These are phyloP conservation scores for Tinea semifulvella DNA, from an alignment of 2,888 invertebrate genomes.

Conservation along the genomic window DNA sequence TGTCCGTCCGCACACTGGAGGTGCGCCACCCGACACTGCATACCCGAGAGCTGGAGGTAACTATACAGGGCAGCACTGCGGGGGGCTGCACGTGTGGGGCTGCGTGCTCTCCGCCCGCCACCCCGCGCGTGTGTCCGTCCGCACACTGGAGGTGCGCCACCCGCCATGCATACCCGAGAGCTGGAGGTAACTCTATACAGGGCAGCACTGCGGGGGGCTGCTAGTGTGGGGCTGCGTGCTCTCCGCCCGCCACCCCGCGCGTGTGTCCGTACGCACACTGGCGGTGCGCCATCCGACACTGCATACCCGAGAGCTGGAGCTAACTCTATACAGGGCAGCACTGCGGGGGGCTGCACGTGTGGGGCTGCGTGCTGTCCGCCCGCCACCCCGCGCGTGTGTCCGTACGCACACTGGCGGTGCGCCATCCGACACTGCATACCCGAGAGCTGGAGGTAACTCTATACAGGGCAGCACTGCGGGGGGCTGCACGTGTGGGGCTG, in stretches of 20 bases:
- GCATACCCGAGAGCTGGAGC: no score
- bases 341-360: slow-evolving; percentile 76
- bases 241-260: slow-evolving; percentile 28
- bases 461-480: slow-evolving; percentile 40
- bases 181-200: slow-evolving; percentile 33
- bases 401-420: no score
- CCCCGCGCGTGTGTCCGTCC: neutral
- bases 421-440: slow-evolving; percentile 35
- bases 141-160: no score
- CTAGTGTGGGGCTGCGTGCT: slow-evolving; percentile 76
- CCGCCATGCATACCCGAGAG: slow-evolving; percentile 38
- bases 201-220: slow-evolving; percentile 69
- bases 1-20: no score
- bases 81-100: slow-evolving; percentile 80
- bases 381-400: slow-evolving; percentile 23
- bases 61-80: slow-evolving; percentile 26
- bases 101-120: slow-evolving; percentile 62
- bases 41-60: slow-evolving; percentile 45
- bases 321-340: no score
- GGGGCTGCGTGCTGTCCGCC: slow-evolving; percentile 69
- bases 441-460: slow-evolving; percentile 36
- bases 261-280: no score
- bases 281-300: no score
- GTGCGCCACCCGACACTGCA: slow-evolving; percentile 28
- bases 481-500: slow-evolving; percentile 81